Base-by-base conservation (phyloP, 2,797 vertebrate species). In the Xiphorhynchus erythropygius region DNA sequence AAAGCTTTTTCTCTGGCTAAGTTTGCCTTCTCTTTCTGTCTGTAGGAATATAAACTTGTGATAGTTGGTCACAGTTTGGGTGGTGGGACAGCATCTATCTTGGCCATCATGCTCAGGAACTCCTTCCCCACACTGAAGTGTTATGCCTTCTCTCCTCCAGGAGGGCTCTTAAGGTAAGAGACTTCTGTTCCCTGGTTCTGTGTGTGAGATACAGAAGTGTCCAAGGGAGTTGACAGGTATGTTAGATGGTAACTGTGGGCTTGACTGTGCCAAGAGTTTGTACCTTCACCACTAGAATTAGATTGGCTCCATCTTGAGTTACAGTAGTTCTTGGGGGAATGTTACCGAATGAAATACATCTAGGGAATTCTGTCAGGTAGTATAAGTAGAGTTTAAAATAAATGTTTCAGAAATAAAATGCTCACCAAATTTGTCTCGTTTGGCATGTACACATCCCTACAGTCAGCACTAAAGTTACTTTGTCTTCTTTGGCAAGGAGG, bases 61-160 rank as follows among this genome's bases (percentile, higher is more conserved):
- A 94, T 99, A 67, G 98, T 99, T 10, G 99, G 99, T 35, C 99
- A 99, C 98, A 99, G 99, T 92, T 97, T 99, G 95, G 99, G 99
- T 0, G 99, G 98, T 0, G 99, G 99, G 19, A 98, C 99, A 1
- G 99, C 99, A 0, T 97, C 99, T 0, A 81, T 99, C 63, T 82
- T 99, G 76, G 98, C 99, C 0, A 94, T 99, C 79, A 98, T 99
- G 81, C 97, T 99, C 81, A 98, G 97, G 64, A 97, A 92, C 22
- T 93, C 98, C 49, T 99, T 98, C 97, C 99, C 99, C 35, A 98
- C 96, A 0, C 96, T 99, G 62, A 97, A 97, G 78, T 99, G 99
- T 75, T 99, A 99, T 0, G 97, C 99, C 4, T 99, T 99, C 97
- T 99, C 99, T 90, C 99, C 99, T 87, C 99, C 99, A 97, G 98